Conservation (phyloP, 2,797 vertebrate genomes). For the Nothura maculosa region DNA sequence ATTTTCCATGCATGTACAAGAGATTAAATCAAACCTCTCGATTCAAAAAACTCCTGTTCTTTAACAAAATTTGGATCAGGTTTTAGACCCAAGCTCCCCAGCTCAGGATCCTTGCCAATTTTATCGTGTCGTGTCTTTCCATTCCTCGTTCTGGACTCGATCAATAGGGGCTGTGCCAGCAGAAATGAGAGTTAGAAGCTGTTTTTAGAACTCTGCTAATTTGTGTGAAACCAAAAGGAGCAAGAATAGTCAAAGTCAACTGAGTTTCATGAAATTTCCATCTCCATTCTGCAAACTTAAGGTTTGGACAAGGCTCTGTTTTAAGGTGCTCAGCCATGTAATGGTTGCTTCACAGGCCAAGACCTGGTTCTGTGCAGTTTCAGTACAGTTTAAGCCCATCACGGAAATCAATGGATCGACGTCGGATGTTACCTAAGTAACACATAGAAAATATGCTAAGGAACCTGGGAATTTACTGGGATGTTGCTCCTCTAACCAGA, state of each 20-base stretch:
- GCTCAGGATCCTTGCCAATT: not conserved
- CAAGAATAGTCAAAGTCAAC: conserved; percentile 1
- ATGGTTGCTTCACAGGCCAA: accelerated
- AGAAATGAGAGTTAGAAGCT: conserved; percentile 15
- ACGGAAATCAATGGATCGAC: not conserved
- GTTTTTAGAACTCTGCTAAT: conserved; percentile 62
- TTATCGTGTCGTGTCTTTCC: conserved; percentile 45
- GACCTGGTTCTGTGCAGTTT: not conserved
- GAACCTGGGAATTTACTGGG: not conserved
- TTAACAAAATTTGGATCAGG: not conserved
- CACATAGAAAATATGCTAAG: not conserved
- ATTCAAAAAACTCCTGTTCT: not conserved
- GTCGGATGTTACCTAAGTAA: conserved; percentile 3
- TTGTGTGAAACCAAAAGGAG: conserved; percentile 22
- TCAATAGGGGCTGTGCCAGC: not conserved
- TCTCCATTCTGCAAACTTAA: conserved; percentile 15
- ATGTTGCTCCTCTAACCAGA: not conserved
- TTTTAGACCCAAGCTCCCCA: not conserved
- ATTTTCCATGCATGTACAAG: conserved; percentile 24
- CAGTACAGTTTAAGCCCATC: not conserved
- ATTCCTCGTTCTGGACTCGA: conserved; percentile 63
- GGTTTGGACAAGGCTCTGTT: conserved; percentile 35
- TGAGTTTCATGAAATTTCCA: conserved; percentile 24
- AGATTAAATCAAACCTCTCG: conserved; percentile 24
- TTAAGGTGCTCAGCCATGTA: conserved; percentile 34